Conservation (phyloP, 2,888 invertebrate genomes). For the Cephus sareptanus region DNA sequence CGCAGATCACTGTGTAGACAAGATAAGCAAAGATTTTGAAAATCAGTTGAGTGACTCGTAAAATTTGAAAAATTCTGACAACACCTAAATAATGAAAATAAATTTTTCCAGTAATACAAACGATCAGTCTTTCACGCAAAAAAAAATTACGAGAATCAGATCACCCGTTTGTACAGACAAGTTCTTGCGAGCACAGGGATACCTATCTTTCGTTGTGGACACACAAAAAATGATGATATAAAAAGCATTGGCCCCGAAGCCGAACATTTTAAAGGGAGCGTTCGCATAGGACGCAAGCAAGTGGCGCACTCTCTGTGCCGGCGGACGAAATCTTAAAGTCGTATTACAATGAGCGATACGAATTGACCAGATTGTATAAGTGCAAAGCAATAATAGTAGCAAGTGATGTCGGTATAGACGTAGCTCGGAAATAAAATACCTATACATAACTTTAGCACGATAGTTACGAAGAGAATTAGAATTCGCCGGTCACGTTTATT, state of each 20-base stretch:
- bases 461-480: neutral
- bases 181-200: neutral
- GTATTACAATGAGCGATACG: neutral
- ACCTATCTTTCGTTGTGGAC: neutral
- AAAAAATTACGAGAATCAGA: neutral
- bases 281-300: neutral
- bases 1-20: neutral
- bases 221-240: neutral
- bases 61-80: no score
- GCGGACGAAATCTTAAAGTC: neutral
- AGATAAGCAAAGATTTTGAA: neutral
- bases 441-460: neutral
- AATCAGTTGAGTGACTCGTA: neutral
- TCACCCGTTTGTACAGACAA: neutral
- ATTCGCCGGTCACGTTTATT: neutral
- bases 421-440: neutral
- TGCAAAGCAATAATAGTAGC: neutral
- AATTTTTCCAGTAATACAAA: neutral
- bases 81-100: no score
- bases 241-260: neutral
- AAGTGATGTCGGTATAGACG: neutral
- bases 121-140: neutral
- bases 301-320: neutral
- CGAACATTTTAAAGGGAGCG: neutral
- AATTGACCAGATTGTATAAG: neutral